A percentile compares a stretch with the other conserved stretches of the same genome.
phyloP scores from a whole-genome alignment of 2,113 vertebrate species.

The Lates calcarifer region DNA sequence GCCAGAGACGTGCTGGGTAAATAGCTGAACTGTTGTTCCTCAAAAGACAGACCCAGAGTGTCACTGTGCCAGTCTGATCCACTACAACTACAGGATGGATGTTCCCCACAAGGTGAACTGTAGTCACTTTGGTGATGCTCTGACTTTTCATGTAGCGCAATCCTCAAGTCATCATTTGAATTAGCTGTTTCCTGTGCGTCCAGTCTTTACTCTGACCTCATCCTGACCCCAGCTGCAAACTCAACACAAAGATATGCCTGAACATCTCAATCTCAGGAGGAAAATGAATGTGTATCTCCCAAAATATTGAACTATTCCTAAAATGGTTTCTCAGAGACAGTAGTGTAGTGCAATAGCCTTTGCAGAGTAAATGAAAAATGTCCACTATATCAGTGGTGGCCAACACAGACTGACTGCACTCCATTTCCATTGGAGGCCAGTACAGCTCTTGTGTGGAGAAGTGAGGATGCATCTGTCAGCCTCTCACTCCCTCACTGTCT shows the following conservation, averaged over 20 bases:
- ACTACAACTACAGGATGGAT: too few species aligned
- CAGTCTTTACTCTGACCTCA: too few species aligned
- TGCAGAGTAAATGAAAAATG: neutral
- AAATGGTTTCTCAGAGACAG: neutral
- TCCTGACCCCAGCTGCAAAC: neutral
- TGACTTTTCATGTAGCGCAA: too few species aligned
- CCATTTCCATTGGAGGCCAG: neutral
- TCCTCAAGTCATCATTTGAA: too few species aligned
- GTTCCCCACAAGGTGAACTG: too few species aligned
- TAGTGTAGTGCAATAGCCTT: neutral
- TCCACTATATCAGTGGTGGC: neutral
- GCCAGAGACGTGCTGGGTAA: too few species aligned
- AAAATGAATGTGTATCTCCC: neutral
- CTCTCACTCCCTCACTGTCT: conserved; percentile 17
- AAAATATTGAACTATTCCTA: neutral
- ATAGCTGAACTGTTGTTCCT: too few species aligned
- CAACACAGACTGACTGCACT: neutral
- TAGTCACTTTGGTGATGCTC: too few species aligned
- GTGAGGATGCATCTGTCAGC: conserved; percentile 33
- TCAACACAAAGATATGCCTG: neutral
- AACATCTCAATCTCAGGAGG: neutral
- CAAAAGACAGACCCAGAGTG: too few species aligned
- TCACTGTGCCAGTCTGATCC: too few species aligned
- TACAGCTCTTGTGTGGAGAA: neutral
- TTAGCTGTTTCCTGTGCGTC: too few species aligned